These are phyloP conservation scores for Boulengerochromis microlepis DNA, from an alignment of 2,113 vertebrate genomes.

Conservation along the genomic window DNA sequence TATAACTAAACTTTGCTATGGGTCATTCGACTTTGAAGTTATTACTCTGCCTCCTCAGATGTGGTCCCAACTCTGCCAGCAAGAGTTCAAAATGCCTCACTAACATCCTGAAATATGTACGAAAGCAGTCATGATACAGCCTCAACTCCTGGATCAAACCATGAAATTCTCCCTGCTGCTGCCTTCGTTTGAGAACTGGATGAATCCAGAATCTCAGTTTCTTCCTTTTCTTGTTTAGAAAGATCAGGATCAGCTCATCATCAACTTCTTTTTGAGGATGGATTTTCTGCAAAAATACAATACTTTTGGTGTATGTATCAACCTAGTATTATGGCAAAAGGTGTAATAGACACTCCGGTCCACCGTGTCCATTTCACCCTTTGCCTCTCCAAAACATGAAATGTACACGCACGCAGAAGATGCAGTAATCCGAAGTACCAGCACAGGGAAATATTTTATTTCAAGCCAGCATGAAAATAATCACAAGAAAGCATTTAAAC, in stretches of 20 bases:
- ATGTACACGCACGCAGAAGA: not conserved
- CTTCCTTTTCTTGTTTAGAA: not conserved
- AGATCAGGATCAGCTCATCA: not conserved
- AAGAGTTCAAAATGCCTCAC: not conserved
- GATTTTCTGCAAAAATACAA: not conserved
- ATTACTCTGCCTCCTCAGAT: not conserved
- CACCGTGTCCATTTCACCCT: not conserved
- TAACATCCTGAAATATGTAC: not conserved
- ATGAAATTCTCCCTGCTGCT: not conserved
- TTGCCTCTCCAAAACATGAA: not conserved
- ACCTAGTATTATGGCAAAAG: not conserved
- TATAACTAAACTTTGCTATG: not conserved
- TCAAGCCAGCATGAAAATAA: not conserved
- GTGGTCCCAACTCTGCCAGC: not conserved
- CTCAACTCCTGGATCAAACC: not conserved
- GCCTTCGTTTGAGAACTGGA: not conserved
- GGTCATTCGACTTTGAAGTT: not conserved
- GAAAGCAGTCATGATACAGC: not conserved
- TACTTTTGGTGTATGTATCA: not conserved
- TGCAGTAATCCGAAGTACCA: not conserved
- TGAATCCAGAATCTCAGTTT: not conserved
- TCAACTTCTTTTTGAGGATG: not conserved
- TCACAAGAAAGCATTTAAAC: not conserved
- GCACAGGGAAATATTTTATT: not conserved
- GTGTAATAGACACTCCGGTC: not conserved